A percentile compares a stretch with the other conserved stretches of the same genome.
phyloP scores from a whole-genome alignment of 2,888 invertebrate species.

The Entomobrya multifasciata region DNA sequence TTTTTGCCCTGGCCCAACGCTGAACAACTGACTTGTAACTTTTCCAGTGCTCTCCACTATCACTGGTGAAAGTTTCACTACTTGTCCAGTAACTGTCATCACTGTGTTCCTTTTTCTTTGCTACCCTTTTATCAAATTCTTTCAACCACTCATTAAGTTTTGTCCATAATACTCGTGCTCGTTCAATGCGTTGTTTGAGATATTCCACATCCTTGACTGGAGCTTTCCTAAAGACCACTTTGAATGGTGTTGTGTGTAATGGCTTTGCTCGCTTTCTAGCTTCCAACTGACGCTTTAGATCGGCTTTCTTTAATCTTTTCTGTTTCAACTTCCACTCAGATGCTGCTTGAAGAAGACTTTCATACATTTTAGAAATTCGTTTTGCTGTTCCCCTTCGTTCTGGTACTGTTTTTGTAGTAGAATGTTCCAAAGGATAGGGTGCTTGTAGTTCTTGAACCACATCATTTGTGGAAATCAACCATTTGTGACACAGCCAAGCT shows the following conservation, averaged over 20 bases:
- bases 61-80: slow-evolving; percentile 67
- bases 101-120: not conserved
- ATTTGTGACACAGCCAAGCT: slow-evolving; percentile 63
- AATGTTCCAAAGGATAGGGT: slow-evolving; percentile 40
- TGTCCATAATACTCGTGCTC: slow-evolving; percentile 44
- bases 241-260: not conserved
- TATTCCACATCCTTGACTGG: slow-evolving; percentile 12
- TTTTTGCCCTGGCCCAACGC: not conserved
- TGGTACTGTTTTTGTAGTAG: slow-evolving; percentile 13
- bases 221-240: not conserved
- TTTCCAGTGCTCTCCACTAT: slow-evolving; percentile 61
- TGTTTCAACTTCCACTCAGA: not conserved
- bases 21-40: slow-evolving; percentile 32
- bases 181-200: not conserved
- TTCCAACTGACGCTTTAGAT: not conserved
- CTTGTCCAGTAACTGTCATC: slow-evolving; percentile 60
- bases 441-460: slow-evolving; percentile 60
- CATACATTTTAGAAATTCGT: slow-evolving; percentile 14
- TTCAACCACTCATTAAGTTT: slow-evolving; percentile 47
- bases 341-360: slow-evolving; percentile 31
- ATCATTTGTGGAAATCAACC: slow-evolving; percentile 64
- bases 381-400: slow-evolving; percentile 4
- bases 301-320: slow-evolving; percentile 7
- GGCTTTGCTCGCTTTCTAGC: not conserved
- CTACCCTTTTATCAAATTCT: not conserved